These are phyloP conservation scores for Rhynchomys soricoides DNA, from an alignment of 2,113 vertebrate genomes.

Conservation along the genomic window DNA sequence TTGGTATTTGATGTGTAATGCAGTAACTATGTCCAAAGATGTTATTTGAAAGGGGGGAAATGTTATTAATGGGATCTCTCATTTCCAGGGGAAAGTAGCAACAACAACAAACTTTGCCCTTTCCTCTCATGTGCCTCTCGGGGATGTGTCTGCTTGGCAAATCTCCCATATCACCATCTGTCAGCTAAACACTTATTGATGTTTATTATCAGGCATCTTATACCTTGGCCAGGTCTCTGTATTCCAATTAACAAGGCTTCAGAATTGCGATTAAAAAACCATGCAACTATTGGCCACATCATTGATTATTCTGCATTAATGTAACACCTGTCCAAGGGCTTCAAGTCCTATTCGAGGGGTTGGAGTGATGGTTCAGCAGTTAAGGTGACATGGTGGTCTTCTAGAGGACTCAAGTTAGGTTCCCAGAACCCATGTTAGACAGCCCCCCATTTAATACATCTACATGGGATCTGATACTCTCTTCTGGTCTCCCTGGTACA, in stretches of 20 bases:
- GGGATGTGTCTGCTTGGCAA: constrained; percentile 7
- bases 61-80: background rate
- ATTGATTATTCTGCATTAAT: background rate
- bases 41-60: constrained; percentile 47
- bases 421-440: background rate
- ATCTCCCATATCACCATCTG: background rate
- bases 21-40: constrained; percentile 20
- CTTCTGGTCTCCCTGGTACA: background rate
- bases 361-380: no score
- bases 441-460: background rate
- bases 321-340: background rate
- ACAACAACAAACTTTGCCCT: background rate
- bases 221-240: background rate
- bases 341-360: background rate
- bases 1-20: constrained; percentile 52
- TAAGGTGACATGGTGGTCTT: background rate
- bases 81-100: background rate
- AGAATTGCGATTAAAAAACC: background rate
- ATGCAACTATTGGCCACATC: background rate
- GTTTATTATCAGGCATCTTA: background rate
- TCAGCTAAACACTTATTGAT: constrained; percentile 41
- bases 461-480: background rate
- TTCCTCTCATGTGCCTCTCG: background rate
- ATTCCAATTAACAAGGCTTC: background rate
- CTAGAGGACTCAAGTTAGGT: background rate